phyloP scores from a whole-genome alignment of 2,888 invertebrate species.

The Uropetala carovei region DNA sequence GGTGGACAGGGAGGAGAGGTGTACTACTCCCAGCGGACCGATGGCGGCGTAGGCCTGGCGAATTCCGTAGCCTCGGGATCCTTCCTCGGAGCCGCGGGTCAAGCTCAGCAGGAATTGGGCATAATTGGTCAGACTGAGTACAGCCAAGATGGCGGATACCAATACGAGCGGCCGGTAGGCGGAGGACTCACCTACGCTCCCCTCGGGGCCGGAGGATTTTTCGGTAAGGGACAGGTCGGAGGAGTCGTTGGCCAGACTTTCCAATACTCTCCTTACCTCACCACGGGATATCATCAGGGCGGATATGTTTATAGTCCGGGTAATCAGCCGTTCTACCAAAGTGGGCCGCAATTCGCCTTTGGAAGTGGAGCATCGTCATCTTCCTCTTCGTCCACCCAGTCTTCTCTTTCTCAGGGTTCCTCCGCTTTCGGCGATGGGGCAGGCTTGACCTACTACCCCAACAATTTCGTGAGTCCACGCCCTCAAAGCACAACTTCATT shows the following conservation, averaged over 20 bases:
- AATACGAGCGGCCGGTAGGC: neutral
- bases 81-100: neutral
- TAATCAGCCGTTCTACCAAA: neutral
- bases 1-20: neutral
- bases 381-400: neutral
- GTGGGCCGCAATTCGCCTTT: neutral
- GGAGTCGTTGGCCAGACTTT: neutral
- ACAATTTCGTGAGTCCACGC: neutral
- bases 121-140: neutral
- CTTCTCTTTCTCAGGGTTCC: neutral
- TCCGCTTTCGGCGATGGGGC: neutral
- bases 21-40: constrained; percentile 6
- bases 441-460: neutral
- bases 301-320: constrained; percentile 26
- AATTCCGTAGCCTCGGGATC: neutral
- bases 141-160: neutral
- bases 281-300: neutral
- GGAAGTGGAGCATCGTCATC: neutral
- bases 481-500: constrained; percentile 1
- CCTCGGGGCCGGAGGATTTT: neutral
- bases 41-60: neutral
- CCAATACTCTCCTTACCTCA: neutral
- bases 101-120: neutral
- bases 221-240: neutral
- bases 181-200: constrained; percentile 8